These are phyloP conservation scores for Eucera pruinosa DNA, from an alignment of 2,888 invertebrate genomes.

Conservation along the genomic window DNA sequence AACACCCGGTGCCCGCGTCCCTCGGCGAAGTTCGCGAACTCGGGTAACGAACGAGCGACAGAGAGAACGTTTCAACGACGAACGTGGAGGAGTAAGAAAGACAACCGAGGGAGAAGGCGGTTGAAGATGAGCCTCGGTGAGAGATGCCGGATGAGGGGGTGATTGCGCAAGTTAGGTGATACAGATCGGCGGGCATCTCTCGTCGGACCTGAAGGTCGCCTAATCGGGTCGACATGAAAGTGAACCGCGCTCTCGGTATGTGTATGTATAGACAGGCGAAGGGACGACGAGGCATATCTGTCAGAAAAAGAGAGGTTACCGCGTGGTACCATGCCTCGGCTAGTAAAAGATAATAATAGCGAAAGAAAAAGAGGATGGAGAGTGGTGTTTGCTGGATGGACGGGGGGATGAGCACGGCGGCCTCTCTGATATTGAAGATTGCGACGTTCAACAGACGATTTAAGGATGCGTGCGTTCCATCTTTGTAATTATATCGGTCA, in stretches of 20 bases:
- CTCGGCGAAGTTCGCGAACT: slow-evolving; percentile 65
- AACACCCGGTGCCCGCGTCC: slow-evolving; percentile 65
- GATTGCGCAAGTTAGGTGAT: slow-evolving; percentile 70
- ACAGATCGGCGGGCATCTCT: slow-evolving; percentile 75
- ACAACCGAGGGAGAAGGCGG: slow-evolving; percentile 40
- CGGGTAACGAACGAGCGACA: slow-evolving; percentile 20
- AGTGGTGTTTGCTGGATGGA: not conserved
- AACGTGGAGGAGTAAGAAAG: not conserved
- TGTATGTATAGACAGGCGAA: slow-evolving; percentile 29
- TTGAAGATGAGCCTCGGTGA: slow-evolving; percentile 52
- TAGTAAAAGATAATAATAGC: not conserved
- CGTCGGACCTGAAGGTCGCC: slow-evolving; percentile 75
- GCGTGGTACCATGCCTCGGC: not conserved
- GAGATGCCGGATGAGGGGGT: slow-evolving; percentile 54
- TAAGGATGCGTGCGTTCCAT: slow-evolving; percentile 40
- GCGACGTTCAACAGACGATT: slow-evolving; percentile 27
- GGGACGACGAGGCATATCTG: not conserved
- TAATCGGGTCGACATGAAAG: slow-evolving; percentile 78
- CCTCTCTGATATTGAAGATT: slow-evolving; percentile 27
- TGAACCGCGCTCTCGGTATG: slow-evolving; percentile 56
- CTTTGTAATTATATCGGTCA: slow-evolving; percentile 70
- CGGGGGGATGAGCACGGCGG: slow-evolving; percentile 34
- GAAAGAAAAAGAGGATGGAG: not conserved
- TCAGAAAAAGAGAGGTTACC: slow-evolving; percentile 29
- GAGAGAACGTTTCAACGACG: slow-evolving; percentile 28